Evolutionary conservation across 35 echinoderm and acorn worm species (phyloP).

Genomic region (Diadema setosum): DNA sequence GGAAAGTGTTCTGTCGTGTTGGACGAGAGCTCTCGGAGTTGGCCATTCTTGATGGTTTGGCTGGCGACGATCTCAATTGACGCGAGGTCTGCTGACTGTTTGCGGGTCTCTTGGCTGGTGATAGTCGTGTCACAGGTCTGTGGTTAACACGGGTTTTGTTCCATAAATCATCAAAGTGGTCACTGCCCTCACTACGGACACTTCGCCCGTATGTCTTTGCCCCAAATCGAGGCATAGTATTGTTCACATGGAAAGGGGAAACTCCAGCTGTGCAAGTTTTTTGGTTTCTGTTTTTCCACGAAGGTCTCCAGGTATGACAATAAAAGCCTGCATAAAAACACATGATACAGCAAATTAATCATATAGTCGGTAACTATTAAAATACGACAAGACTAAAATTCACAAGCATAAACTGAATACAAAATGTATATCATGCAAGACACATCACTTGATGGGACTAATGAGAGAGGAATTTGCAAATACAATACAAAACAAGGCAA

Average conservation of each 20-base stretch:
- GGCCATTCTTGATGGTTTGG: constrained; percentile 27
- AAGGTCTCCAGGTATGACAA: no score
- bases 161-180: constrained; percentile 55
- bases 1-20: constrained; percentile 11
- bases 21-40: not conserved
- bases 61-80: not conserved
- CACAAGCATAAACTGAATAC: no score
- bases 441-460: no score
- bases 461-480: no score
- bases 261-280: not conserved
- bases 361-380: no score
- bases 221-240: constrained; percentile 58
- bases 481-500: no score
- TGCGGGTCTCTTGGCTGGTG: not conserved
- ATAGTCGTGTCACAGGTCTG: constrained; percentile 16
- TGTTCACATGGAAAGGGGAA: not conserved
- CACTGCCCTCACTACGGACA: constrained; percentile 7
- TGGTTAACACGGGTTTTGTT: not conserved
- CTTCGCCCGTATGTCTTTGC: constrained; percentile 57
- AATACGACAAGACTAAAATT: no score
- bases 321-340: no score
- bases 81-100: not conserved
- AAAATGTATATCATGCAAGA: no score
- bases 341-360: no score
- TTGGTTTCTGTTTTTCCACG: no score